Conservation (phyloP, 2,797 vertebrate species). For the Salmo trutta region DNA sequence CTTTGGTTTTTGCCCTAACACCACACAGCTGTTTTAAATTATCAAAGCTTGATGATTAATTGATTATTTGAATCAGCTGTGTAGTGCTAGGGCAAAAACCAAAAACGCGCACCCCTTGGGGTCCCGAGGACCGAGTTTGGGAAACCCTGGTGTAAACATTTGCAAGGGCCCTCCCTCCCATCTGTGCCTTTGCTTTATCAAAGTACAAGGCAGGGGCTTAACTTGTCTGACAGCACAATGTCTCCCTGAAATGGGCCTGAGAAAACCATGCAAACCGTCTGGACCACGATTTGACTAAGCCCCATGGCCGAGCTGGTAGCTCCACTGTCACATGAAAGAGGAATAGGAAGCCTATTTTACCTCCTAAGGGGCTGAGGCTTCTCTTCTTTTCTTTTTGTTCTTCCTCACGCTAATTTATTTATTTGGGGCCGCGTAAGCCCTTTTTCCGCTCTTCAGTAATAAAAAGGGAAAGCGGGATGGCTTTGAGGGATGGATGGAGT, state of each 20-base stretch:
- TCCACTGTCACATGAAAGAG: constrained; percentile 46
- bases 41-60: too few relatives aligned
- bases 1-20: too few relatives aligned
- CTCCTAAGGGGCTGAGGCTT: constrained; percentile 44
- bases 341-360: constrained; percentile 42
- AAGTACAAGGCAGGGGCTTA: constrained; percentile 43
- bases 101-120: too few relatives aligned
- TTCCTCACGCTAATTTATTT: constrained; percentile 49
- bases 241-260: constrained; percentile 40
- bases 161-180: constrained; percentile 28
- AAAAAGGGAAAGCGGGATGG: constrained; percentile 45
- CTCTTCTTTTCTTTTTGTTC: constrained; percentile 29
- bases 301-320: constrained; percentile 21
- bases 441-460: constrained; percentile 60
- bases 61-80: too few relatives aligned
- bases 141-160: constrained; percentile 6
- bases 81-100: too few relatives aligned
- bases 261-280: constrained; percentile 35
- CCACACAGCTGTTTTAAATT: too few relatives aligned
- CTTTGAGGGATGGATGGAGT: constrained; percentile 56
- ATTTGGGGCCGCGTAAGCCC: constrained; percentile 51
- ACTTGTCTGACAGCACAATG: constrained; percentile 55
- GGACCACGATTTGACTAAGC: constrained; percentile 27
- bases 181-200: constrained; percentile 35
- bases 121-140: too few relatives aligned